A percentile compares a stretch with the other conserved stretches of the same genome.
Conservation (phyloP, 2,113 vertebrate genomes). For the zebrafish (Danio rerio) region DNA sequence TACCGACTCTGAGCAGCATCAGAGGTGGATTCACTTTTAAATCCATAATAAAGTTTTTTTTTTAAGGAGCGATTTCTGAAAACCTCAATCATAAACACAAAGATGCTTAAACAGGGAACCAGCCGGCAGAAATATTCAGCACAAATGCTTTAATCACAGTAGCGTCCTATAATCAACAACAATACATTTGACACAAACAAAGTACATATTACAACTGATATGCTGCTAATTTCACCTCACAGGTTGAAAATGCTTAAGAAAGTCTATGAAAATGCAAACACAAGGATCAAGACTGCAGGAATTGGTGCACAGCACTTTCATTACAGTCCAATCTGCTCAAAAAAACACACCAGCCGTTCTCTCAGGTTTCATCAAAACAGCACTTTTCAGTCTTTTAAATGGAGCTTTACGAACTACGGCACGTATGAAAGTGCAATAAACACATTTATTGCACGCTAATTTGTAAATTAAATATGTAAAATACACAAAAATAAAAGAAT, state of each 20-base stretch:
- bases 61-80: neutral
- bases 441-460: neutral
- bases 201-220: conserved; percentile 22
- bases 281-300: conserved; percentile 26
- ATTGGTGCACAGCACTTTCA: conserved; percentile 66
- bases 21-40: conserved; percentile 14
- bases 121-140: conserved; percentile 46
- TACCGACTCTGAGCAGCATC: neutral
- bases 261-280: conserved; percentile 21
- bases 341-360: neutral
- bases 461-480: neutral
- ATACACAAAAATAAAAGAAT: neutral
- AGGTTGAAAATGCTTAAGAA: neutral
- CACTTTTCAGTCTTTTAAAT: neutral
- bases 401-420: neutral
- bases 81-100: neutral
- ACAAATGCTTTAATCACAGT: conserved; percentile 71
- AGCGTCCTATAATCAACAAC: conserved; percentile 61
- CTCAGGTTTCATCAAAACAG: neutral
- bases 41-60: conserved; percentile 32
- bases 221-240: neutral
- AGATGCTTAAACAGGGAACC: neutral
- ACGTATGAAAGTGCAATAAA: neutral
- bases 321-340: conserved; percentile 10
- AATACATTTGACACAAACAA: conserved; percentile 25